Percentiles rank a stretch among this genome's conserved stretches.
These are phyloP conservation scores for Chironomus tentans DNA, from an alignment of 2,888 invertebrate genomes.

Conservation along the genomic window DNA sequence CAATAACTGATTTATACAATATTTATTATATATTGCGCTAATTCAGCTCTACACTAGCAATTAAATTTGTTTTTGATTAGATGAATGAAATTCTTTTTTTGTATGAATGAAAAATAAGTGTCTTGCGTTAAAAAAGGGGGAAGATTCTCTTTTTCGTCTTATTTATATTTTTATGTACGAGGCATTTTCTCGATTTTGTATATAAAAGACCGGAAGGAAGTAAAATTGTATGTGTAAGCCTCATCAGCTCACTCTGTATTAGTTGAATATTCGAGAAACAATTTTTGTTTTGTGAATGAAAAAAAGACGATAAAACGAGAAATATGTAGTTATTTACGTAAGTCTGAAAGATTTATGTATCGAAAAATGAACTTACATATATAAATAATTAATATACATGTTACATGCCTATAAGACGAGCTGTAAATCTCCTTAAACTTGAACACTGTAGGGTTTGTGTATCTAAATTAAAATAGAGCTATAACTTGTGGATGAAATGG, in stretches of 20 bases:
- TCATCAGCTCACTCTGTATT: not conserved
- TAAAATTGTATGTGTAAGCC: not conserved
- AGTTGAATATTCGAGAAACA: not conserved
- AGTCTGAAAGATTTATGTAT: not conserved
- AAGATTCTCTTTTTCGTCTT: not conserved
- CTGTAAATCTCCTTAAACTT: too few relatives aligned
- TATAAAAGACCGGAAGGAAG: conserved; percentile 2
- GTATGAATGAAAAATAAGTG: not conserved
- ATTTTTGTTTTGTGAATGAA: not conserved
- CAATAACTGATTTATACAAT: too few relatives aligned
- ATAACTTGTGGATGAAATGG: too few relatives aligned
- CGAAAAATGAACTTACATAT: too few relatives aligned
- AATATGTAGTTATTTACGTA: not conserved
- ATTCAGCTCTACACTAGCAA: not conserved
- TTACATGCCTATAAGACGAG: too few relatives aligned
- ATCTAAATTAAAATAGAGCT: too few relatives aligned
- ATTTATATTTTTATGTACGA: not conserved
- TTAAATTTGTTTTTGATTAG: not conserved
- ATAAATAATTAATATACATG: too few relatives aligned
- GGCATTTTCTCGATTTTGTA: not conserved
- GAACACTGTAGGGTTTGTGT: too few relatives aligned
- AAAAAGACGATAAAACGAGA: not conserved
- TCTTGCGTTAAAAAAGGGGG: not conserved
- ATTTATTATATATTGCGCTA: not conserved
- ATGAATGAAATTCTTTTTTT: not conserved